A percentile compares a stretch with the other conserved stretches of the same genome.
These are phyloP conservation scores for Drosophila santomea DNA, from an alignment of 1,140 invertebrate genomes.

Conservation along the genomic window DNA sequence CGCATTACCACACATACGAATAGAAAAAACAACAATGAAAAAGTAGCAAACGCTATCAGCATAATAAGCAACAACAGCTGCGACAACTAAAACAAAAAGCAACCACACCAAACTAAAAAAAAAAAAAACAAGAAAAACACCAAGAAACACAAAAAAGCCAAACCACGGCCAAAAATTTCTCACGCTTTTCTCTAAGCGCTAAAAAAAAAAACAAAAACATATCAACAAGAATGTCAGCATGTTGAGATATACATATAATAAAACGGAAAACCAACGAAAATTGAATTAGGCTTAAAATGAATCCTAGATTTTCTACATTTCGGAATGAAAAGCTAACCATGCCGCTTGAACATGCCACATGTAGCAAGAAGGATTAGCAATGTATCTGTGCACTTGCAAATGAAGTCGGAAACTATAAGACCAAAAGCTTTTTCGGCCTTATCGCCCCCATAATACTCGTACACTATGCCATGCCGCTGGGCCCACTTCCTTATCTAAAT, in stretches of 20 bases:
- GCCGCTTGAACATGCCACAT: not conserved
- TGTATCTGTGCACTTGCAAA: not conserved
- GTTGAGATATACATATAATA: conserved; percentile 22
- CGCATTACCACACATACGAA: conserved; percentile 43
- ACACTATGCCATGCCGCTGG: conserved; percentile 7
- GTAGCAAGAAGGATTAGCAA: not conserved
- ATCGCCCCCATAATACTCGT: not conserved
- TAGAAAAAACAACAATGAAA: conserved; percentile 49
- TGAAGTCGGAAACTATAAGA: not conserved
- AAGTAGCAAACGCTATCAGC: conserved; percentile 69
- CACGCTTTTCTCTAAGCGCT: conserved; percentile 71
- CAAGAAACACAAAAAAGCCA: conserved; percentile 56
- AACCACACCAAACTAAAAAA: conserved; percentile 54
- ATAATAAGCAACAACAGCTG: conserved; percentile 67
- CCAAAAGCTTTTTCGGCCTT: conserved; percentile 1
- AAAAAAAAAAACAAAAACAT: conserved; percentile 36
- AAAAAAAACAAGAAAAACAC: conserved; percentile 57
- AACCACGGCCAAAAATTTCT: conserved; percentile 80
- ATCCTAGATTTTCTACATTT: not conserved
- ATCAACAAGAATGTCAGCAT: conserved; percentile 29
- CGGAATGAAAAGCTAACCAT: not conserved
- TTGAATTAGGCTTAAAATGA: not conserved
- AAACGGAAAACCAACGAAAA: not conserved
- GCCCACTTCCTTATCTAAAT: conserved; percentile 13
- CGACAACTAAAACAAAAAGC: conserved; percentile 52